Percentiles rank a stretch among this genome's conserved stretches.
phyloP scores from a whole-genome alignment of 1,140 invertebrate species.

The Aphaenogaster ashmeadi region DNA sequence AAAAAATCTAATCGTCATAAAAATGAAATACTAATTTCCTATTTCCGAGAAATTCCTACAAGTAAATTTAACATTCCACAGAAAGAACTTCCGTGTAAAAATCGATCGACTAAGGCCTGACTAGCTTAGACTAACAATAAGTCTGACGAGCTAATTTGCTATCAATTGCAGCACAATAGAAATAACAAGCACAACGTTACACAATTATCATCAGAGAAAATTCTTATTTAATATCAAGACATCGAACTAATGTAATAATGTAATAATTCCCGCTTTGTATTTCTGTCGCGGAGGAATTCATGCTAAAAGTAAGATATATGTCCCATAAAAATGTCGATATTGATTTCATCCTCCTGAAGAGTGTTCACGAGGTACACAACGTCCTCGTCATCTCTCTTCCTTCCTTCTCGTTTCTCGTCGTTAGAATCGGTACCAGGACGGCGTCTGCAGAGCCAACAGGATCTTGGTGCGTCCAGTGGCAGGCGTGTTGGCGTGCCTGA shows the following conservation, averaged over 20 bases:
- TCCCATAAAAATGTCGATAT: neutral
- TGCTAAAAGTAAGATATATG: neutral
- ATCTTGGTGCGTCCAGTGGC: conserved; percentile 84
- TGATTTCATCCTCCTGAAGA: conserved; percentile 20
- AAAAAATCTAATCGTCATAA: neutral
- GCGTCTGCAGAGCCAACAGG: conserved; percentile 84
- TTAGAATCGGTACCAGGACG: conserved; percentile 86
- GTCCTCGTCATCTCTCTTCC: neutral
- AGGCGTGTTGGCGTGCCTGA: conserved; percentile 79
- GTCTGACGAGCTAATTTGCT: neutral
- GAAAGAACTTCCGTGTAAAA: neutral
- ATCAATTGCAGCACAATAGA: conserved; percentile 9
- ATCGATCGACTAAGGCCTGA: neutral
- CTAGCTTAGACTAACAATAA: neutral
- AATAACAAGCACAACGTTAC: neutral
- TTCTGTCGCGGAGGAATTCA: neutral
- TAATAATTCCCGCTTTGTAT: conserved; percentile 16
- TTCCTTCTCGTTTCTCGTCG: neutral
- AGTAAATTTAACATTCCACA: conserved; percentile 38
- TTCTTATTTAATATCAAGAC: neutral
- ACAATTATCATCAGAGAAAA: neutral
- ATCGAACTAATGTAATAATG: neutral
- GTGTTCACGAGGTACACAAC: neutral
- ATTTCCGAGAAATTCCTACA: neutral
- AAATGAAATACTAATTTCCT: neutral